phyloP scores from a whole-genome alignment of 2,797 vertebrate species.

The Silurus aristotelis region DNA sequence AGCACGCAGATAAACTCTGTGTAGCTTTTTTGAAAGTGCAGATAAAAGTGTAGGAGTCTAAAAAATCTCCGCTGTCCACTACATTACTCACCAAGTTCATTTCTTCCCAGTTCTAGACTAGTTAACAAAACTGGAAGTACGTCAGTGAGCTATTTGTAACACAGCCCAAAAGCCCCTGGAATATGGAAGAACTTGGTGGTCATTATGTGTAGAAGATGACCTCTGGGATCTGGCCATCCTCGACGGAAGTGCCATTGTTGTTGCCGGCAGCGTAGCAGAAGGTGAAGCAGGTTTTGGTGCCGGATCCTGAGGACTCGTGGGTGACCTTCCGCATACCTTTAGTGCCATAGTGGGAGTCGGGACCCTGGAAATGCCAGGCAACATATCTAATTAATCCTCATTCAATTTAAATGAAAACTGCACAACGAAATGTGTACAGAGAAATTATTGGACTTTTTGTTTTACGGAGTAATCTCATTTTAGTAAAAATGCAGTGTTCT shows the following conservation, averaged over 20 bases:
- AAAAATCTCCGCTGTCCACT: not conserved
- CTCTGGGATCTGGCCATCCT: constrained; percentile 98
- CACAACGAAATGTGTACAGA: not conserved
- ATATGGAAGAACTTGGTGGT: constrained; percentile 47
- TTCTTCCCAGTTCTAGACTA: constrained; percentile 30
- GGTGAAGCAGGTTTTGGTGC: constrained; percentile 94
- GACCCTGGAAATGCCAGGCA: constrained; percentile 75
- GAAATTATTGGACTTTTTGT: not conserved
- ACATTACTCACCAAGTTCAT: not conserved
- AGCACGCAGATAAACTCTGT: constrained; percentile 15
- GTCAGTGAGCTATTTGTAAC: constrained; percentile 19
- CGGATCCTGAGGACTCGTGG: constrained; percentile 87
- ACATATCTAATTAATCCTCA: not conserved
- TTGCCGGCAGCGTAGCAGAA: constrained; percentile 97
- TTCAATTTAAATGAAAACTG: not conserved
- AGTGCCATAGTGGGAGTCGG: constrained; percentile 96
- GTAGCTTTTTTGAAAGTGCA: constrained; percentile 5
- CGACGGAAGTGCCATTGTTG: constrained; percentile 97
- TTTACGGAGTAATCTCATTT: not conserved
- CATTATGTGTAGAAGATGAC: constrained; percentile 97
- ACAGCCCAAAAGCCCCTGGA: not conserved
- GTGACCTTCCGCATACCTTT: constrained; percentile 95
- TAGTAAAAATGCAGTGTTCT: not conserved
- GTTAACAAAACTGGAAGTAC: constrained; percentile 21
- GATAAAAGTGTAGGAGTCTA: constrained; percentile 3